Evolutionary conservation across 92 coral and sea anemone species (phyloP).

Genomic region (Bergia sp.): DNA sequence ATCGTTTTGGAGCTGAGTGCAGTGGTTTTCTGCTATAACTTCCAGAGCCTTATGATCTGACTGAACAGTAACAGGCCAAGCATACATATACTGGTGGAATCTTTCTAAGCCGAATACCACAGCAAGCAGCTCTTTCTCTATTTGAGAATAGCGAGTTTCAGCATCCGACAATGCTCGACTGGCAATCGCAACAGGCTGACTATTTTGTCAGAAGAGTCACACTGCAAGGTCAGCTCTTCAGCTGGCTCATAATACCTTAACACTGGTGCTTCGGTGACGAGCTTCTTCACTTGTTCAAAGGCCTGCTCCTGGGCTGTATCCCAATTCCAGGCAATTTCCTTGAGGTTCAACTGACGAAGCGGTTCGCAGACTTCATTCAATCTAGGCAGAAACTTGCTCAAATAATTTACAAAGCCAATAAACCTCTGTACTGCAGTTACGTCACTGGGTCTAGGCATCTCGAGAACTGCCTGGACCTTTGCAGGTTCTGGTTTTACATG

Average conservation of each 20-base stretch:
- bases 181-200: conserved; percentile 41
- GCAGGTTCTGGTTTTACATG: conserved; percentile 18
- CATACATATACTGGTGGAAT: conserved; percentile 36
- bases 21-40: conserved; percentile 21
- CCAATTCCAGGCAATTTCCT: conserved; percentile 40
- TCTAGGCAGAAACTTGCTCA: conserved; percentile 21
- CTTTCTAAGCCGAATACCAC: conserved; percentile 38
- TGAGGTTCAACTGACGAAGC: not conserved
- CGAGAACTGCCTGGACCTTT: conserved; percentile 20
- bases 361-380: conserved; percentile 34
- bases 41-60: conserved; percentile 51
- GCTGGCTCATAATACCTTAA: not conserved
- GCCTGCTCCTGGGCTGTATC: conserved; percentile 23
- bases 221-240: conserved; percentile 49
- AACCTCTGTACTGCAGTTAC: conserved; percentile 37
- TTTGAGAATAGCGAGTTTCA: conserved; percentile 9
- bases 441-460: conserved; percentile 49
- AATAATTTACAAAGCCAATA: conserved; percentile 39
- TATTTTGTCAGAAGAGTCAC: conserved; percentile 39
- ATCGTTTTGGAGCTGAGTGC: conserved; percentile 17
- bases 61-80: conserved; percentile 32
- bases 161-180: conserved; percentile 43
- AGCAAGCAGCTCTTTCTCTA: conserved; percentile 50
- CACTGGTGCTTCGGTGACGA: conserved; percentile 26
- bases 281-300: conserved; percentile 5